Evolutionary conservation across 2,888 invertebrate genomes (phyloP), one percentile per base, ranked within the genome.

Genomic region (Patella pellucida): DNA sequence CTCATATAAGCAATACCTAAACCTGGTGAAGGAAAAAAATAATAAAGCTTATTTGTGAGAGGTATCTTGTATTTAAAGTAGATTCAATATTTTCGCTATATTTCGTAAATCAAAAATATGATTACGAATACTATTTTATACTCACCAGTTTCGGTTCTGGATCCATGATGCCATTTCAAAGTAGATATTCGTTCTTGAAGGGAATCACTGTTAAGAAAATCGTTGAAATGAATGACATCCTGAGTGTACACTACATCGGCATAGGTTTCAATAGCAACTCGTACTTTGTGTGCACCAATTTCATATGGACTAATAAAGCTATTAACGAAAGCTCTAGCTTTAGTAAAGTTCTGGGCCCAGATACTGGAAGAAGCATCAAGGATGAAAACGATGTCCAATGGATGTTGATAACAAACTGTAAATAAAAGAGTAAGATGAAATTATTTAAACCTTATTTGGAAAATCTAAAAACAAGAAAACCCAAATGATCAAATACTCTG

Each of bases 281-380:
- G 62, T 19, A 81, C 81, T 50, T 73, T 73, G 7, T 52, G 62
- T 3, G 74, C 77, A 3, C 75, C 76, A 51, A 81, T 78, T 52
- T 81, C 73, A 70, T 77, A 81, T 15, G 67, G 68, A 31, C 73
- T 72, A 4, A 79, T 72, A 27, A 81, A 79, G 67, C 78, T 74
- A 50, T 79, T 75, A 1, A 79, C 68, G 68, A 81, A 81, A 74
- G 77, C 74, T 14, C 77, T 72, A 4, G 76, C 81, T 0, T 74
- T 4, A 72, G 81, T 81, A 71, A 81, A 81, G 75, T 81, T 81
- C 9, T 74, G 68, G 1, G 72, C 76, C 78, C 78, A 78, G 70
- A 81, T 78, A 68, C 78, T 78, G 23, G 77, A 69, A 4, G 76
- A 78, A 0, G 74, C 72, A 71, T 81, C 79, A 51, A 78, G 70